Percentiles rank a stretch among this genome's conserved stretches.
Conservation (phyloP, 2,113 vertebrate genomes). For the Trochalopteron elliotii region DNA sequence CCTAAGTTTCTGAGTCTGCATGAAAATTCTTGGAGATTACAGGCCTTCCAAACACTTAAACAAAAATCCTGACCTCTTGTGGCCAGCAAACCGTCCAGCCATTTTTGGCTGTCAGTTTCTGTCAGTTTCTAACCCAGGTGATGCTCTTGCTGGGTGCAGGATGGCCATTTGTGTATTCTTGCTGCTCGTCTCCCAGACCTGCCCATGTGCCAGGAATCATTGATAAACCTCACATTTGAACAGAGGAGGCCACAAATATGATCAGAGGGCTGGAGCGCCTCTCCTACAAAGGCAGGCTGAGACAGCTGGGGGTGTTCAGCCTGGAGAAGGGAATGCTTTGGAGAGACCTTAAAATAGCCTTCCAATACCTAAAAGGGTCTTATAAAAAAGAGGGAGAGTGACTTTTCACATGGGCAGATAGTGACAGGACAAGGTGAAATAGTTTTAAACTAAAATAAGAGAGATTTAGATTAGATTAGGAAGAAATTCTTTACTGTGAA, state of each 20-base stretch:
- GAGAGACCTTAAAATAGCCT: neutral
- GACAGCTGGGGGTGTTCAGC: neutral
- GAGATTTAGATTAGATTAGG: neutral
- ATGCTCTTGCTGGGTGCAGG: rapidly evolving
- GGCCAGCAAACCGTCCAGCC: neutral
- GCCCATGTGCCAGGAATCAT: neutral
- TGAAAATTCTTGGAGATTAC: neutral
- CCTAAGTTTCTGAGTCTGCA: neutral
- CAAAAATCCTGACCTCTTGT: neutral
- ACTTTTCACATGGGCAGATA: neutral
- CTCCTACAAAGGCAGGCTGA: neutral
- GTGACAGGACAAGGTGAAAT: neutral
- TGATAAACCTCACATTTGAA: neutral
- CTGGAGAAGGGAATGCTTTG: neutral
- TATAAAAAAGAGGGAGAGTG: neutral
- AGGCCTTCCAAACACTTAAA: neutral
- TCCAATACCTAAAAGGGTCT: neutral
- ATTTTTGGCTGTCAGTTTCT: neutral
- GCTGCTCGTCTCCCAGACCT: neutral
- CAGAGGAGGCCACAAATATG: neutral
- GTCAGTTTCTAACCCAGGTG: no score
- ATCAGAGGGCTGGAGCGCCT: neutral
- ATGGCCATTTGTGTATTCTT: neutral
- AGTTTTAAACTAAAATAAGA: neutral
- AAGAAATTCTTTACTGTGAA: neutral